phyloP scores from a whole-genome alignment of 2,797 vertebrate genomes.

The Anguilla megastoma region DNA sequence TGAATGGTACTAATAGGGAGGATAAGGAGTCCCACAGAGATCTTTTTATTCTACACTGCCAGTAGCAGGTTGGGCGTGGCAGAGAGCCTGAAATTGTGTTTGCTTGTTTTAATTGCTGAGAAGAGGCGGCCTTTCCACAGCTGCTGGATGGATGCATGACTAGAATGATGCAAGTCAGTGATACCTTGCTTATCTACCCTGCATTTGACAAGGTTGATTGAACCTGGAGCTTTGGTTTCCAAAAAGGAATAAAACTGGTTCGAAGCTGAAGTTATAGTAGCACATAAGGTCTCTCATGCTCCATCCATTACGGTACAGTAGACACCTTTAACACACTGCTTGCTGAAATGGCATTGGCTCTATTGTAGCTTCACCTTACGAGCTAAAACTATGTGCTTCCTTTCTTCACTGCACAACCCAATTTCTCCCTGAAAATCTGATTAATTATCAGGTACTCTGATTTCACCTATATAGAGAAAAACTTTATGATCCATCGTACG shows the following conservation, averaged over 20 bases:
- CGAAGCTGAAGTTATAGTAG: neutral
- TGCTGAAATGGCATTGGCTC: neutral
- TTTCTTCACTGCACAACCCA: neutral
- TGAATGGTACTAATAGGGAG: neutral
- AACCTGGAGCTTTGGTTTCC: neutral
- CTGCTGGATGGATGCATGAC: neutral
- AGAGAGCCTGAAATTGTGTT: too few relatives aligned
- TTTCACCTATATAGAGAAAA: neutral
- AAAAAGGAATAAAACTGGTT: neutral
- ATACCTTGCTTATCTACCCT: neutral
- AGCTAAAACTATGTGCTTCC: neutral
- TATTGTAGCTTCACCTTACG: neutral
- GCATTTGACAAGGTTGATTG: neutral
- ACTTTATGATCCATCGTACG: neutral
- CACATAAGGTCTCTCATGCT: neutral
- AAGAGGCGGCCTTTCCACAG: neutral
- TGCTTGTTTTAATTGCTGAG: too few relatives aligned
- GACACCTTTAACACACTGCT: neutral
- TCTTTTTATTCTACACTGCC: neutral
- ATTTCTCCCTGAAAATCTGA: neutral
- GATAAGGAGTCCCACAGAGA: neutral
- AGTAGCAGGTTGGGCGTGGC: neutral
- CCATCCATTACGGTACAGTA: neutral
- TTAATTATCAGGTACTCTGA: neutral
- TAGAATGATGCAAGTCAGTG: neutral